phyloP scores from a whole-genome alignment of 2,888 invertebrate genomes.

The Leptopilina syphax region DNA sequence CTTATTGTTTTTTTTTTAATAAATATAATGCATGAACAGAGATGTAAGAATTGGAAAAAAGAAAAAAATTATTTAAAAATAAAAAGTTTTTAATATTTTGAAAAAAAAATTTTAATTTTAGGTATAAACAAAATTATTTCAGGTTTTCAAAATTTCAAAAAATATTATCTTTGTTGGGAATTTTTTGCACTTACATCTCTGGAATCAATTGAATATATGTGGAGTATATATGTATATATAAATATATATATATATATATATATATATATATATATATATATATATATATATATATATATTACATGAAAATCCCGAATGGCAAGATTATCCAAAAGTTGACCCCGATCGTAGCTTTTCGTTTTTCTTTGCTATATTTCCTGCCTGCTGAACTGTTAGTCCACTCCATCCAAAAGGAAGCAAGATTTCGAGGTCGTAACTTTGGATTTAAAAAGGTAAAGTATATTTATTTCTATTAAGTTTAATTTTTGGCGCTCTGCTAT shows the following conservation, averaged over 20 bases:
- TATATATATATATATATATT: background rate
- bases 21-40: background rate
- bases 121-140: too few species aligned
- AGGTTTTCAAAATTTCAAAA: background rate
- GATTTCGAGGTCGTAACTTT: conserved; percentile 21
- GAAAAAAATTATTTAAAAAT: too few species aligned
- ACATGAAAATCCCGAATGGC: conserved; percentile 22
- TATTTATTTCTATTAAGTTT: conserved; percentile 9
- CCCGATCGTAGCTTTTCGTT: conserved; percentile 45
- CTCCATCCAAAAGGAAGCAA: conserved; percentile 24
- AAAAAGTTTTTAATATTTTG: too few species aligned
- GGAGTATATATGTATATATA: background rate
- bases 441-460: conserved; percentile 28
- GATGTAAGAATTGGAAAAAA: background rate
- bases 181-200: conserved; percentile 29
- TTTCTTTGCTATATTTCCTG: conserved; percentile 62
- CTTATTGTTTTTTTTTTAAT: conserved; percentile 10
- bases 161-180: background rate
- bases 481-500: background rate
- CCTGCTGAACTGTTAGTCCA: conserved; percentile 60
- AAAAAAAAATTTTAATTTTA: too few species aligned
- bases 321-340: conserved; percentile 33
- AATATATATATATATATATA: background rate
- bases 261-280: too few species aligned
- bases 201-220: conserved; percentile 18